Conservation (phyloP, 2,888 invertebrate species). For the Polydrusus pterygomalis region DNA sequence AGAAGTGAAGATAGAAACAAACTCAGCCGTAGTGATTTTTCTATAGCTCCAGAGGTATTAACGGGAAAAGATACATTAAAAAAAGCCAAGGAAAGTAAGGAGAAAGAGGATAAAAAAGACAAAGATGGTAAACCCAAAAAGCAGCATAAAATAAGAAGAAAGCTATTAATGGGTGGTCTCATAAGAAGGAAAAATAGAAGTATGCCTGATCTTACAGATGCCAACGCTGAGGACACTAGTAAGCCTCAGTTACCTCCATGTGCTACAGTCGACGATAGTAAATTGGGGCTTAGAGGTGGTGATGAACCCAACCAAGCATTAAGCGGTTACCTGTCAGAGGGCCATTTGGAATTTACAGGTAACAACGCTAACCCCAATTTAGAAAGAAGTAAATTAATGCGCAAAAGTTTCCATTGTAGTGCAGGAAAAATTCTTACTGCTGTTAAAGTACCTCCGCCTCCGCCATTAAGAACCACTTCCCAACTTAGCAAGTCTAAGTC, state of each 20-base stretch:
- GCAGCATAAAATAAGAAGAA: slow-evolving; percentile 91
- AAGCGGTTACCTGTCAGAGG: slow-evolving; percentile 91
- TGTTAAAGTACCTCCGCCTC: slow-evolving; percentile 90
- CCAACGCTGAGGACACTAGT: slow-evolving; percentile 66
- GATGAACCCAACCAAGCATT: slow-evolving; percentile 71
- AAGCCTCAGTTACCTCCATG: slow-evolving; percentile 66
- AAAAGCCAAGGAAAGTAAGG: slow-evolving; percentile 75
- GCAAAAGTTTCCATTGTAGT: slow-evolving; percentile 91
- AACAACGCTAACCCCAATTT: slow-evolving; percentile 85
- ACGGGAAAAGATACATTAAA: slow-evolving; percentile 65
- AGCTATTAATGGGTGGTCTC: slow-evolving; percentile 91
- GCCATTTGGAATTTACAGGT: slow-evolving; percentile 86
- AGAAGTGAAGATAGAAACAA: slow-evolving; percentile 91
- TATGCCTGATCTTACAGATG: slow-evolving; percentile 93
- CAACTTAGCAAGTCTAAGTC: slow-evolving; percentile 84
- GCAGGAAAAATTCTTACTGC: slow-evolving; percentile 87
- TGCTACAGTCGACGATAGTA: slow-evolving; percentile 81
- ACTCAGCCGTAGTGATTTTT: slow-evolving; percentile 82
- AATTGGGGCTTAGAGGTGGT: slow-evolving; percentile 79
- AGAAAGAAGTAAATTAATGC: slow-evolving; percentile 90
- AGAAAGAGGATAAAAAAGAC: slow-evolving; percentile 73
- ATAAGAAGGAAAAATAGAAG: slow-evolving; percentile 92
- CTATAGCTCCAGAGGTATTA: slow-evolving; percentile 75
- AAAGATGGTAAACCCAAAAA: slow-evolving; percentile 88
- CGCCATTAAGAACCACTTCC: slow-evolving; percentile 90